Evolutionary conservation across 2,888 invertebrate genomes (phyloP).

Genomic region (Orthosia cruda): DNA sequence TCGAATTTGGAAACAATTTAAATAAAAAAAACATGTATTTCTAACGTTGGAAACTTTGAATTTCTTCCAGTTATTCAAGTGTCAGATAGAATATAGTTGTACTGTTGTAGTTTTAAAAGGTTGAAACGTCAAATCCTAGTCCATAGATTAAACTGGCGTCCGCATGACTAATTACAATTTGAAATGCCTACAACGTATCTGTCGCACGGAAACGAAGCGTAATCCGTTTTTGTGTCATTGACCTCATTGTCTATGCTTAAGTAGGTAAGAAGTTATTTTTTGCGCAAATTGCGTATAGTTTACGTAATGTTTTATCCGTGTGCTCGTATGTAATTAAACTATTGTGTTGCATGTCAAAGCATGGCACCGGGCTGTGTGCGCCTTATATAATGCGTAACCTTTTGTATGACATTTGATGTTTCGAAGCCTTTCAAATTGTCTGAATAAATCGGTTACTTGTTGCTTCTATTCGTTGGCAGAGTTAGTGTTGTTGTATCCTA

Average conservation of each 20-base stretch:
- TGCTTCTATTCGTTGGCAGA: constrained; percentile 73
- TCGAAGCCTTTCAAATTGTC: constrained; percentile 80
- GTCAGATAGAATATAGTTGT: constrained; percentile 39
- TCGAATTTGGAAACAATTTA: constrained; percentile 66
- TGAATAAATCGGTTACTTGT: constrained; percentile 79
- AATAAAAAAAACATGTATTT: constrained; percentile 27
- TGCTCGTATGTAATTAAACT: constrained; percentile 84
- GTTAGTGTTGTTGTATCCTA: constrained; percentile 62
- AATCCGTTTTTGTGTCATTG: constrained; percentile 88
- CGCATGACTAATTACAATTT: constrained; percentile 84
- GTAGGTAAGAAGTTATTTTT: constrained; percentile 83
- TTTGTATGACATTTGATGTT: constrained; percentile 86
- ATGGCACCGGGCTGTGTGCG: constrained; percentile 73
- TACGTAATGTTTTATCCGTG: constrained; percentile 81
- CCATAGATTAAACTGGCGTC: constrained; percentile 76
- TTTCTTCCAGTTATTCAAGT: constrained; percentile 7
- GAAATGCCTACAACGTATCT: constrained; percentile 82
- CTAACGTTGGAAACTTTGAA: constrained; percentile 49
- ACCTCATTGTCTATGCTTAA: constrained; percentile 82
- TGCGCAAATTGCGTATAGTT: constrained; percentile 80
- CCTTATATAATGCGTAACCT: constrained; percentile 87
- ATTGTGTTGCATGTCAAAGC: constrained; percentile 82
- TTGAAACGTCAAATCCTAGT: constrained; percentile 68
- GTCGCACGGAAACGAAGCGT: constrained; percentile 80
- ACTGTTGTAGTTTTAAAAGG: constrained; percentile 53